phyloP scores from a whole-genome alignment of 2,888 invertebrate species.

The Phasia obesa region DNA sequence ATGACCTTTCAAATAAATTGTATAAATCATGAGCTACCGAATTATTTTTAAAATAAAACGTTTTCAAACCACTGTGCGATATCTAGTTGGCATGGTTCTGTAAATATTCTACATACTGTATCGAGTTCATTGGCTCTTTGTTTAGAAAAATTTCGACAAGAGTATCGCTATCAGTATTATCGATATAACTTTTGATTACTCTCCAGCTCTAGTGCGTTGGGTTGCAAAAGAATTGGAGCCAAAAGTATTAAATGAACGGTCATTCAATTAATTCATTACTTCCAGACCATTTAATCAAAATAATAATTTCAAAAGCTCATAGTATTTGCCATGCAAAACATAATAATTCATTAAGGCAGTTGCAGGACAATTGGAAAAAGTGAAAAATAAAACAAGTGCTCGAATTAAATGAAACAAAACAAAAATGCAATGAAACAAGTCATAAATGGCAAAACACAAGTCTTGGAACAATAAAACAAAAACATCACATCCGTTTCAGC shows the following conservation, averaged over 20 bases:
- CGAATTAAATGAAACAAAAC: constrained; percentile 15
- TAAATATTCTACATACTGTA: no score
- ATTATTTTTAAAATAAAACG: no score
- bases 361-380: constrained; percentile 27
- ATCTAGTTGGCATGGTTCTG: no score
- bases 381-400: constrained; percentile 36
- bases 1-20: no score
- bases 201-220: no score
- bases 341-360: constrained; percentile 61
- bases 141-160: no score
- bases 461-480: constrained; percentile 47
- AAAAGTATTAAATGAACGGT: constrained; percentile 14
- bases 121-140: no score
- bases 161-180: no score
- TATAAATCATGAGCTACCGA: no score
- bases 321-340: constrained; percentile 15
- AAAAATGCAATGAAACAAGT: constrained; percentile 21
- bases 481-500: constrained; percentile 52
- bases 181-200: no score
- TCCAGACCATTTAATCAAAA: constrained; percentile 61
- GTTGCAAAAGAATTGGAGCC: no score
- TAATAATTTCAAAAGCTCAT: constrained; percentile 42
- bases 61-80: no score
- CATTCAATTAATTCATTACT: constrained; percentile 55
- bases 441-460: constrained; percentile 41